phyloP scores from a whole-genome alignment of 2,797 vertebrate genomes.

The Sebastiscus tertius region DNA sequence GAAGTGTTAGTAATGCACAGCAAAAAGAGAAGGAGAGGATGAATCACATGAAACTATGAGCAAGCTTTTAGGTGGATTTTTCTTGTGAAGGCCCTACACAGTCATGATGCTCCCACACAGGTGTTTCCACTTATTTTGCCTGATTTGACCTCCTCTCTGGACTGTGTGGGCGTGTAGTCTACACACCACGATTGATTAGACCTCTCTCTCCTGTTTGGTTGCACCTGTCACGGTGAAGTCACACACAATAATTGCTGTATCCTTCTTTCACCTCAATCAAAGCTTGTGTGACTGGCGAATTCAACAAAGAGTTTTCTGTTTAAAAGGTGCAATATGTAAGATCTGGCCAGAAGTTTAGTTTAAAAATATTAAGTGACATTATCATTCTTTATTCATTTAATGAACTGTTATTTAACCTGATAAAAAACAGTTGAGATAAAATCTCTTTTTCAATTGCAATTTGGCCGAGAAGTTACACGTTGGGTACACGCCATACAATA shows the following conservation, averaged over 20 bases:
- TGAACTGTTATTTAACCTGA: background rate
- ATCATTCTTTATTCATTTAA: background rate
- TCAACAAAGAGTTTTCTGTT: background rate
- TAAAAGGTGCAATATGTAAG: background rate
- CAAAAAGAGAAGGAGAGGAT: background rate
- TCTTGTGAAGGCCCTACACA: background rate
- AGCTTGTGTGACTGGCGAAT: background rate
- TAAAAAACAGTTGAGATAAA: background rate
- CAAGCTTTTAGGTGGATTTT: background rate
- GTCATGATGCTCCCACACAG: conserved; percentile 6
- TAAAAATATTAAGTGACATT: background rate
- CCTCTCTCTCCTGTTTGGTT: background rate
- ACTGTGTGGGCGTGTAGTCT: background rate
- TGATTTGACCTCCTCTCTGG: background rate
- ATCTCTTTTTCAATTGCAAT: background rate
- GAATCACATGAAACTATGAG: conserved; percentile 23
- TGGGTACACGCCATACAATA: background rate
- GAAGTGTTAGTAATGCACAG: conserved; percentile 21
- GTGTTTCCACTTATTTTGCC: conserved; percentile 4
- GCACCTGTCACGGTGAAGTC: background rate
- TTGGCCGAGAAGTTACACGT: background rate
- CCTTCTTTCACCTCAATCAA: background rate
- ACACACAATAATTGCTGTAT: background rate
- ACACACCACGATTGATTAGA: background rate
- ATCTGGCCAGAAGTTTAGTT: background rate